Base-by-base conservation (phyloP, 2,888 invertebrate species). In the Bimastos eiseni region DNA sequence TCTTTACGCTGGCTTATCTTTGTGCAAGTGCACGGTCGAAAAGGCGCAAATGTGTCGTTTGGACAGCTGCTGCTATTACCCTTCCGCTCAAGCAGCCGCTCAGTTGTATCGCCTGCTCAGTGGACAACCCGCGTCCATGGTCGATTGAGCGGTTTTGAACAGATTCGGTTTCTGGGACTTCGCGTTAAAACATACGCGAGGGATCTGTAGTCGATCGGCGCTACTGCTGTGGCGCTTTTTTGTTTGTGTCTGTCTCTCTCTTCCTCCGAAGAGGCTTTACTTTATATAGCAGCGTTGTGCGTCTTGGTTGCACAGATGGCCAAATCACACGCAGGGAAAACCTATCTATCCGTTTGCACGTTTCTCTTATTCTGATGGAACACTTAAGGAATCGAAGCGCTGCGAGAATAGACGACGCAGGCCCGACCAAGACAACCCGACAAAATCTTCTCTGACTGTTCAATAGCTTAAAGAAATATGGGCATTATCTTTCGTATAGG, bases 91-190 rank as follows among this genome's bases (percentile, higher is more conserved):
- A 70, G 70, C 70, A n/a, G 70, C 0, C 30, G 30, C 70, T 70
- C 30, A n/a, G n/a, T 70, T 70, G n/a, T 70, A 8, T 70, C n/a
- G 70, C 70, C 70, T 70, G 30, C n/a, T 6, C 8, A 41, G 6
- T n/a, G 30, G 70, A 70, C 70, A 30, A 1, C 70, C n/a, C 8
- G 1, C n/a, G n/a, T 30, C 30, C 70, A n/a, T n/a, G 70, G 70
- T 70, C 70, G 70, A 70, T 70, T 70, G 70, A n/a, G n/a, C n/a
- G 70, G 70, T 70, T 70, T 24, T 70, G 70, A n/a, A 70, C 70
- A 70, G 70, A 70, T 70, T 70, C 70, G 70, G 70, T 70, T 70
- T 70, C 70, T 70, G 70, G 70, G 17, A 70, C 70, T 70, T 4
- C n/a, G n/a, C 70, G 70, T n/a, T 70, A n/a, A 70, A 70, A n/a